A percentile compares a stretch with the other conserved stretches of the same genome.
Conservation (phyloP, 1,140 invertebrate species). For the Zaprionus capensis region DNA sequence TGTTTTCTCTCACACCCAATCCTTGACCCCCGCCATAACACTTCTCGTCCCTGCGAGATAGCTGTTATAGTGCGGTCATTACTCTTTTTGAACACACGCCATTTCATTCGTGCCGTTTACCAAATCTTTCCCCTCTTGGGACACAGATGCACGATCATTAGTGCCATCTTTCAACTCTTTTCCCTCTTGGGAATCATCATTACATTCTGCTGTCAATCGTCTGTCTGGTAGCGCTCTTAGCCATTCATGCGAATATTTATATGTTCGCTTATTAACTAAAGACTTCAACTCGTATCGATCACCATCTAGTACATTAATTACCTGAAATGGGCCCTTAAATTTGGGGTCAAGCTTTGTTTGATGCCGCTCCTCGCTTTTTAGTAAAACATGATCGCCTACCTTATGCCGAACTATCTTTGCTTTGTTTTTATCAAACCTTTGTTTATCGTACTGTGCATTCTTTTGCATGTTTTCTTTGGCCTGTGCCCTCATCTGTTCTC, state of each 20-base stretch:
- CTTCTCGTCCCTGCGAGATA: too few species aligned
- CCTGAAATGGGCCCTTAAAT: not conserved
- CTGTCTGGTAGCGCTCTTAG: too few species aligned
- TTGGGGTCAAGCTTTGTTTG: not conserved
- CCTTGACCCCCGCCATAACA: too few species aligned
- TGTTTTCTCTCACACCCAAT: too few species aligned
- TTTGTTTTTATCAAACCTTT: not conserved
- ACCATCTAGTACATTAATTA: not conserved
- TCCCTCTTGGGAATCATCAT: too few species aligned
- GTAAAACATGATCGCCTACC: too few species aligned
- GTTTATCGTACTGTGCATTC: not conserved
- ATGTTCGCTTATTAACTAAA: too few species aligned
- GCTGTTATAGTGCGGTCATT: not conserved
- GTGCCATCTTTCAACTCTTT: too few species aligned
- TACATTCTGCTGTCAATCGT: too few species aligned
- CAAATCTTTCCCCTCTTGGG: not conserved
- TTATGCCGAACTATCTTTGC: not conserved
- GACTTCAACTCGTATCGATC: too few species aligned
- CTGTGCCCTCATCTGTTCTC: not conserved
- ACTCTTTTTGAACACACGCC: not conserved
- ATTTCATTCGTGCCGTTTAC: not conserved
- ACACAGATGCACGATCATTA: too few species aligned
- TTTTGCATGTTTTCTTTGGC: not conserved
- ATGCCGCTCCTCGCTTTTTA: not conserved
- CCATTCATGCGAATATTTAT: too few species aligned